phyloP scores from a whole-genome alignment of 2,888 invertebrate genomes.

The Enchytraeus crypticus region DNA sequence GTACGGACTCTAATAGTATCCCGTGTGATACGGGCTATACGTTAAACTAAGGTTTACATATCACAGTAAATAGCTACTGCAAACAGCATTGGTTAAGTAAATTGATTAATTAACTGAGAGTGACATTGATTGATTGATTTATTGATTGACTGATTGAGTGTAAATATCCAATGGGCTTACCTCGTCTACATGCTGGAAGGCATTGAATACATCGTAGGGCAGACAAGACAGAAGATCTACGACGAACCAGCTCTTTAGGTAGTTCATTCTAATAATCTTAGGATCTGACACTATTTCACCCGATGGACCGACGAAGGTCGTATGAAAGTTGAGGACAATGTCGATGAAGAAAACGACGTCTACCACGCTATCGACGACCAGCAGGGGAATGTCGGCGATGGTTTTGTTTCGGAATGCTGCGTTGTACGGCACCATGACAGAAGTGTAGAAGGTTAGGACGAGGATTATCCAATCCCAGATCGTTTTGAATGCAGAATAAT shows the following conservation, averaged over 20 bases:
- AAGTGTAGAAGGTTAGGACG: conserved; percentile 98
- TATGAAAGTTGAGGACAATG: conserved; percentile 99
- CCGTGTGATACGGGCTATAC: too few species aligned
- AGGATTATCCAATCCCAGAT: conserved; percentile 99
- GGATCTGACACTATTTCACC: conserved; percentile 90
- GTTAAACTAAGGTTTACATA: too few species aligned
- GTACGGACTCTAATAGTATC: too few species aligned
- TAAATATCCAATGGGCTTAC: too few species aligned
- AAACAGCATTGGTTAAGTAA: too few species aligned
- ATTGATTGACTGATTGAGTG: too few species aligned
- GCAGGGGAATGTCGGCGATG: conserved; percentile 50
- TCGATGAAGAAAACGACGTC: conserved; percentile 99
- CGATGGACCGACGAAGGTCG: conserved; percentile 88
- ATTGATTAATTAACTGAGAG: too few species aligned
- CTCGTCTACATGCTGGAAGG: conserved; percentile 56
- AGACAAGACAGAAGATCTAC: conserved; percentile 93
- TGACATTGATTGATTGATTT: too few species aligned
- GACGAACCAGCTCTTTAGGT: too few species aligned
- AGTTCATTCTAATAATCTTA: conserved; percentile 65
- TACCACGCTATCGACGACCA: conserved; percentile 69
- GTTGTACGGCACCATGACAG: conserved; percentile 96
- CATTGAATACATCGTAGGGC: conserved; percentile 99
- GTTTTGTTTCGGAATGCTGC: conserved; percentile 99
- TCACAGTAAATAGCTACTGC: too few species aligned
- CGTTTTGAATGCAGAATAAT: conserved; percentile 96